Evolutionary conservation across 2,113 vertebrate species (phyloP).

Genomic region (Brienomyrus brachyistius): DNA sequence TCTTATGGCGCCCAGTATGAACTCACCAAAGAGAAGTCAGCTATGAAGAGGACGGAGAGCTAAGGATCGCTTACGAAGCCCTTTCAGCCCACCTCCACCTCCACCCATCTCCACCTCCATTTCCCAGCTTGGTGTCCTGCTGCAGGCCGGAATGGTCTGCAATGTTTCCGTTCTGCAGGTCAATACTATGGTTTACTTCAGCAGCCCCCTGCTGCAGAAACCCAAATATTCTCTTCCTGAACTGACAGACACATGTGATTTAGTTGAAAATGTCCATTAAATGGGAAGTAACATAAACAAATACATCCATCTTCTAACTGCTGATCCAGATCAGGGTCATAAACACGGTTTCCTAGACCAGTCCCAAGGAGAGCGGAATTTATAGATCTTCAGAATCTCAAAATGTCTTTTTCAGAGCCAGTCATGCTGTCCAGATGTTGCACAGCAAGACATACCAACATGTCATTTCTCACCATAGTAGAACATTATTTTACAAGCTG

Average conservation of each 20-base stretch:
- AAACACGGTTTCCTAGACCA: neutral
- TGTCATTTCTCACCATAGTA: neutral
- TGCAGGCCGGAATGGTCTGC: neutral
- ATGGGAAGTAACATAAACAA: neutral
- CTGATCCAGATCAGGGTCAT: neutral
- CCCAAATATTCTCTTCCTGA: neutral
- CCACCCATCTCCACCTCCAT: neutral
- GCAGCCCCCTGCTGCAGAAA: neutral
- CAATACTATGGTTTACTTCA: neutral
- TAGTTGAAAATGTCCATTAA: neutral
- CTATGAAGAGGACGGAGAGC: neutral
- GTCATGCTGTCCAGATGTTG: neutral
- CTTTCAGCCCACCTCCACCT: too few species aligned
- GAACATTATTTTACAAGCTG: neutral
- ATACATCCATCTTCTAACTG: neutral
- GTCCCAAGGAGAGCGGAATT: neutral
- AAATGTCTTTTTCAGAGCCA: neutral
- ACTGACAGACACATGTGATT: neutral
- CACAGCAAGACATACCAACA: neutral
- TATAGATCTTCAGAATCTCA: neutral
- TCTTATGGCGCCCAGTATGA: neutral
- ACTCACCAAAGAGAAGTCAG: neutral
- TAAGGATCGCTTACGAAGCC: too few species aligned
- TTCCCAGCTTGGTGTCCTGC: neutral
- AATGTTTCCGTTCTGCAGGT: neutral